Conservation (phyloP, 2,113 vertebrate species). For the Triplophysa siluroides region DNA sequence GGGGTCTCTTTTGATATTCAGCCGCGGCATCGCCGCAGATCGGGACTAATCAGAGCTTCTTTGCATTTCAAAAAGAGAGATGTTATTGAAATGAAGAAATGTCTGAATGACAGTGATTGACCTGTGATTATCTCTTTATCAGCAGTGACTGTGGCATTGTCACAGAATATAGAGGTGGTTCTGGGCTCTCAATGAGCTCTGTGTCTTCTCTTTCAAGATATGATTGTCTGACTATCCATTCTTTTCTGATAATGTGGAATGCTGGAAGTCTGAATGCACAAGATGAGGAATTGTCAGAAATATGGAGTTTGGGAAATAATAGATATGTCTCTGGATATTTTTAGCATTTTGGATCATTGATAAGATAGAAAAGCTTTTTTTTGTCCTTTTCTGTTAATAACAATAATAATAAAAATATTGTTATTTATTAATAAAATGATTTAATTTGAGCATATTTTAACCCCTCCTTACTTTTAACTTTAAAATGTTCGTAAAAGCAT, state of each 20-base stretch:
- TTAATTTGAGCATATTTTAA: no score
- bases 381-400: no score
- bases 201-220: conserved; percentile 39
- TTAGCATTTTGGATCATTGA: neutral
- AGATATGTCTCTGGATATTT: neutral
- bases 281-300: neutral
- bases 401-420: no score
- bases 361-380: neutral
- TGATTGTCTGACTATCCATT: conserved; percentile 28
- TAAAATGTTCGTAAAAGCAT: no score
- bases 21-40: conserved; percentile 45
- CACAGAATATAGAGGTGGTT: conserved; percentile 34
- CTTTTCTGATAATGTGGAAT: conserved; percentile 17
- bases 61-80: conserved; percentile 47
- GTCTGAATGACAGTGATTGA: conserved; percentile 59
- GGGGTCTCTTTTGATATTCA: conserved; percentile 52
- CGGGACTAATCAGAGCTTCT: conserved; percentile 49
- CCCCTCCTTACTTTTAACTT: no score
- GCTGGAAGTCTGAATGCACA: conserved; percentile 38
- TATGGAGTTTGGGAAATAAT: neutral
- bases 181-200: conserved; percentile 27
- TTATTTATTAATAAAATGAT: no score
- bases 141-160: conserved; percentile 50
- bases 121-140: conserved; percentile 58
- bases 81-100: conserved; percentile 49